A percentile compares a stretch with the other conserved stretches of the same genome.
These are phyloP conservation scores for Ceyx cyanopectus DNA, from an alignment of 2,113 vertebrate species.

Conservation along the genomic window DNA sequence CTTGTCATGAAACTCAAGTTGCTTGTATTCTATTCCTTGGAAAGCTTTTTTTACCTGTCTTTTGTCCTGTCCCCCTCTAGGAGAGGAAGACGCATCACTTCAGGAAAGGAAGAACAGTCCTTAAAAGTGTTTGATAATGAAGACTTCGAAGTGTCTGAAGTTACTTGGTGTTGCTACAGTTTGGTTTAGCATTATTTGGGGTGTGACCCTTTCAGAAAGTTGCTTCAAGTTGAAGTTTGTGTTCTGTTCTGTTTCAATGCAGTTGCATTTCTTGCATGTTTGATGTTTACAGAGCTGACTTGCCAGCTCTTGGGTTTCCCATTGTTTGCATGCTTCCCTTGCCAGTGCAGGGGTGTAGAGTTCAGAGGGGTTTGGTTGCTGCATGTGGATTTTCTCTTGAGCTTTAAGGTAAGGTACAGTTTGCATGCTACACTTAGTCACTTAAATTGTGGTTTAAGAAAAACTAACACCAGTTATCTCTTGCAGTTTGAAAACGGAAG, in stretches of 20 bases:
- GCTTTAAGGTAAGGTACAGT: slow-evolving; percentile 48
- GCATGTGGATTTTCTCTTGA: slow-evolving; percentile 68
- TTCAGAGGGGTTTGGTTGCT: not conserved
- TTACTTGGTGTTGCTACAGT: not conserved
- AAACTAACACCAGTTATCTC: slow-evolving; percentile 26
- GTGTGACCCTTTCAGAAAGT: not conserved
- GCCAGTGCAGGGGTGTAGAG: not conserved
- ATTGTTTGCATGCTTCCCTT: not conserved
- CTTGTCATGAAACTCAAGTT: not conserved
- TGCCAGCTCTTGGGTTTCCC: not conserved
- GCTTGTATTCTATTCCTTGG: not conserved
- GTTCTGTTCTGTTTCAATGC: slow-evolving; percentile 11
- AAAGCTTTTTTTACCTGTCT: not conserved
- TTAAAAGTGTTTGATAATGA: slow-evolving; percentile 73
- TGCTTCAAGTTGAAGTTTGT: slow-evolving; percentile 29
- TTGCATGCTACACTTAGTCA: slow-evolving; percentile 57
- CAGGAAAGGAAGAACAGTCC: slow-evolving; percentile 76
- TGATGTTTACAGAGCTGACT: too few relatives aligned
- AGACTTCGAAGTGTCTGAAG: not conserved
- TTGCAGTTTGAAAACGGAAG: slow-evolving; percentile 49
- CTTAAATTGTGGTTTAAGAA: slow-evolving; percentile 18
- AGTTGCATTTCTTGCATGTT: not conserved
- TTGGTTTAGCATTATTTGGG: not conserved
- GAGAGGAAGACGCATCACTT: slow-evolving; percentile 76
- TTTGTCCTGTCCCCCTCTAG: slow-evolving; percentile 19